phyloP scores from a whole-genome alignment of 2,888 invertebrate species.

The Netelia melanura region DNA sequence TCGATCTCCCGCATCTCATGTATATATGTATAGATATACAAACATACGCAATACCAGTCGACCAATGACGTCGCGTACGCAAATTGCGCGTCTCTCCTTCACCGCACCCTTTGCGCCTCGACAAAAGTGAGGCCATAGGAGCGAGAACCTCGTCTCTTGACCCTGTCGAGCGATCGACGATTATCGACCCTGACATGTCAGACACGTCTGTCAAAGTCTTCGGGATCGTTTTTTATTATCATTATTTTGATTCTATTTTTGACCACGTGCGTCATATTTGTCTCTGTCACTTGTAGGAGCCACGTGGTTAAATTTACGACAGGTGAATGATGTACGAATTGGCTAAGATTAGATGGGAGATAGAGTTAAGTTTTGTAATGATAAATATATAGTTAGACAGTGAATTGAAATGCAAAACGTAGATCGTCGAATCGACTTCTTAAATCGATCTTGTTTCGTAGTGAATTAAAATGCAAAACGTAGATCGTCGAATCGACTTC shows the following conservation, averaged over 20 bases:
- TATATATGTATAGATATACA: not conserved
- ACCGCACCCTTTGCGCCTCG: constrained; percentile 33
- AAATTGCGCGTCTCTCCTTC: constrained; percentile 52
- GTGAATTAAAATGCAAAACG: not conserved
- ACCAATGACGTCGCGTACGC: constrained; percentile 61
- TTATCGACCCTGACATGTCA: constrained; percentile 25
- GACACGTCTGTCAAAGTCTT: constrained; percentile 25
- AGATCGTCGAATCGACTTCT: no score
- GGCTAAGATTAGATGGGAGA: no score
- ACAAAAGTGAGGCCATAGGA: constrained; percentile 1
- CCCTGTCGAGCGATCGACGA: constrained; percentile 49
- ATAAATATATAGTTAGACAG: not conserved
- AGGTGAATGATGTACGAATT: no score
- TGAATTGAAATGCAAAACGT: no score
- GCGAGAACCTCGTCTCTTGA: constrained; percentile 47
- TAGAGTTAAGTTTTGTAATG: no score
- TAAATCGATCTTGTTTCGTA: no score
- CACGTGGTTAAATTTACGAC: no score
- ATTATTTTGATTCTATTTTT: constrained; percentile 12
- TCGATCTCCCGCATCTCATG: constrained; percentile 41
- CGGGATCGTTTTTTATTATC: not conserved
- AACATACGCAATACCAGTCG: constrained; percentile 16
- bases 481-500: not conserved
- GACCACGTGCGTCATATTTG: not conserved
- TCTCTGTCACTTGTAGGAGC: no score